phyloP scores from a whole-genome alignment of 1,140 invertebrate species.

The Bombus waltoni region DNA sequence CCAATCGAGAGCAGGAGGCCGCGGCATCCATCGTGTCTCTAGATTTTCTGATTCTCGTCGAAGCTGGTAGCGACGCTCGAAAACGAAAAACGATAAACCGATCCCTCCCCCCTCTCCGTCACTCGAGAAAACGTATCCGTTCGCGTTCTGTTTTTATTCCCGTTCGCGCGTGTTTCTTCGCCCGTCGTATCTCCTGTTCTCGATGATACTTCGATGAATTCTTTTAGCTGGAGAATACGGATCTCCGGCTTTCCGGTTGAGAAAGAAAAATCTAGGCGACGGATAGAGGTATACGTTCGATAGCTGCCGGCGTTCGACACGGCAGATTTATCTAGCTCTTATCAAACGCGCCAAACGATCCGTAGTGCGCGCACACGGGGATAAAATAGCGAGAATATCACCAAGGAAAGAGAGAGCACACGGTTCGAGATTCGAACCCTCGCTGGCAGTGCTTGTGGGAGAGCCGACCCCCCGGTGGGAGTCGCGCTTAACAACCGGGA shows the following conservation, averaged over 20 bases:
- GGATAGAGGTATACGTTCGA: background rate
- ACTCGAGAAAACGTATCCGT: background rate
- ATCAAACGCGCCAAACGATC: slow-evolving; percentile 16
- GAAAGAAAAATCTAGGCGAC: background rate
- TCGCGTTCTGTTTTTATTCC: background rate
- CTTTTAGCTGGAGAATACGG: background rate
- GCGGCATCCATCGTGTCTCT: too few species aligned
- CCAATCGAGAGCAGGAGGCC: background rate
- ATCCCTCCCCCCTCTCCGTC: background rate
- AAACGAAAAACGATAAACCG: background rate
- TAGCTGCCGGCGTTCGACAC: background rate
- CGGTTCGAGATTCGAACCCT: slow-evolving; percentile 45
- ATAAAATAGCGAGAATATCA: slow-evolving; percentile 40
- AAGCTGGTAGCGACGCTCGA: background rate
- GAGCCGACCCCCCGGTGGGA: background rate
- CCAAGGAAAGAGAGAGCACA: slow-evolving; percentile 21
- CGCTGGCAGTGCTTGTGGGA: slow-evolving; percentile 45
- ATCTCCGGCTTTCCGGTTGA: background rate
- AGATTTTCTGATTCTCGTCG: background rate
- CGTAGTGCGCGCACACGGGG: background rate
- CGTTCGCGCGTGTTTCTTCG: background rate
- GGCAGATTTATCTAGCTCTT: slow-evolving; percentile 17
- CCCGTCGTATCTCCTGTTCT: background rate
- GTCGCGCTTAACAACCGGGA: slow-evolving; percentile 27
- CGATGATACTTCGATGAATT: background rate